These are phyloP conservation scores for Eupithecia subfuscata DNA, from an alignment of 2,888 invertebrate genomes.

Conservation along the genomic window DNA sequence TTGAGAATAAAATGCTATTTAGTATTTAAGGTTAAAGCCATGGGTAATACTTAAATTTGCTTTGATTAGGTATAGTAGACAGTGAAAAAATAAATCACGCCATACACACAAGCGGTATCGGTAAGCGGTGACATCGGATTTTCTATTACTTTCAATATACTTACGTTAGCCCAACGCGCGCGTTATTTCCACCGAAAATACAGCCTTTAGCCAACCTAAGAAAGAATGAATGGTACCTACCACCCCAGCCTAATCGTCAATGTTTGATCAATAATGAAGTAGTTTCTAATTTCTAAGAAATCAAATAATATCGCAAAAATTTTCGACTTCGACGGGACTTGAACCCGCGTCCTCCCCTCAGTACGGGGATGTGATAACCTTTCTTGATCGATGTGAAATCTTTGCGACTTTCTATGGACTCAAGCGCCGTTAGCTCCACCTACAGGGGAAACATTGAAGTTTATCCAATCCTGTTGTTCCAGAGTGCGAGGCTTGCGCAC, in stretches of 20 bases:
- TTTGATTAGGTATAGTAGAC: background rate
- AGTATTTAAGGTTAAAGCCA: background rate
- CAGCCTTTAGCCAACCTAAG: background rate
- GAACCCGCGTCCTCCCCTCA: too few relatives aligned
- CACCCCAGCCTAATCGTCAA: too few relatives aligned
- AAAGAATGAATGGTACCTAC: background rate
- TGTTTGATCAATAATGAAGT: background rate
- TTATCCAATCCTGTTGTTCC: too few relatives aligned
- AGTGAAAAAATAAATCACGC: background rate
- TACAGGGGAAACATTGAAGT: too few relatives aligned
- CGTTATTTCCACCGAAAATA: background rate
- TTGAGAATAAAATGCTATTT: constrained; percentile 13
- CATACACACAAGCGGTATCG: background rate
- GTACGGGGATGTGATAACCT: too few relatives aligned
- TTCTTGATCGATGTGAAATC: too few relatives aligned
- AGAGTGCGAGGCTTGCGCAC: too few relatives aligned
- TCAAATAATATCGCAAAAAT: too few relatives aligned
- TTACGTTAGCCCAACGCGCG: background rate
- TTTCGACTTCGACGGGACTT: too few relatives aligned
- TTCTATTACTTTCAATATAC: background rate
- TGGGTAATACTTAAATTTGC: background rate
- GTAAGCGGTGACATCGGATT: background rate
- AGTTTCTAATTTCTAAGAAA: too few relatives aligned
- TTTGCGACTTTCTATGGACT: too few relatives aligned
- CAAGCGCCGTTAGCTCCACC: too few relatives aligned